These are phyloP conservation scores for Tinamus guttatus DNA, from an alignment of 2,113 vertebrate species.

Conservation along the genomic window DNA sequence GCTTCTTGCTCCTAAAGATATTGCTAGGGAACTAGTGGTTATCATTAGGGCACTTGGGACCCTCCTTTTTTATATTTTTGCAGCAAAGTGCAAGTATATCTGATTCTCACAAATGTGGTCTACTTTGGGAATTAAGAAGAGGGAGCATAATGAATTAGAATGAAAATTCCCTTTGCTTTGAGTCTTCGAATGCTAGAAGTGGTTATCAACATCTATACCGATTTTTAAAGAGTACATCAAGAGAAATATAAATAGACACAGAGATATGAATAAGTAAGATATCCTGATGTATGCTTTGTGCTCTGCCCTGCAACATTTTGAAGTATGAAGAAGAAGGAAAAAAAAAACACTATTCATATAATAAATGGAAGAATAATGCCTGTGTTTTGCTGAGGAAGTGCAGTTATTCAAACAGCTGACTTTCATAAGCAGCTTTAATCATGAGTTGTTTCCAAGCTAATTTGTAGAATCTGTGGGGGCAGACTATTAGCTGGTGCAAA, in stretches of 20 bases:
- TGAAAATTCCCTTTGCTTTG: not conserved
- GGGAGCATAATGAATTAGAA: not conserved
- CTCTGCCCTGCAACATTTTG: not conserved
- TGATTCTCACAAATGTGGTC: not conserved
- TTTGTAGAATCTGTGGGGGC: not conserved
- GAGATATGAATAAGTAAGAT: not conserved
- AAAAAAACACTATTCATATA: not conserved
- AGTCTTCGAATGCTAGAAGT: not conserved
- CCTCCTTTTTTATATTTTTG: not conserved
- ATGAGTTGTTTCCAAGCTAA: not conserved
- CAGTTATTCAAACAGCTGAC: not conserved
- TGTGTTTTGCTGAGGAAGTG: rapidly evolving
- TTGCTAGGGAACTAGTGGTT: not conserved
- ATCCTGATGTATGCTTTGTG: not conserved
- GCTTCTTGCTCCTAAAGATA: not conserved
- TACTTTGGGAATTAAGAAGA: not conserved
- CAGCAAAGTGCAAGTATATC: not conserved
- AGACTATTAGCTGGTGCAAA: not conserved
- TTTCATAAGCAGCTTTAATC: not conserved
- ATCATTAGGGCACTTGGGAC: not conserved
- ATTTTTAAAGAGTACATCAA: not conserved
- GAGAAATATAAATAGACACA: not conserved
- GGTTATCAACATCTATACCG: rapidly evolving
- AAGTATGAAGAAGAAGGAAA: not conserved
- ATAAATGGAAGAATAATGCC: not conserved